A percentile compares a stretch with the other conserved stretches of the same genome.
These are phyloP conservation scores for Micromussa lordhowensis DNA, from an alignment of 92 coral and sea anemone species.

Conservation along the genomic window DNA sequence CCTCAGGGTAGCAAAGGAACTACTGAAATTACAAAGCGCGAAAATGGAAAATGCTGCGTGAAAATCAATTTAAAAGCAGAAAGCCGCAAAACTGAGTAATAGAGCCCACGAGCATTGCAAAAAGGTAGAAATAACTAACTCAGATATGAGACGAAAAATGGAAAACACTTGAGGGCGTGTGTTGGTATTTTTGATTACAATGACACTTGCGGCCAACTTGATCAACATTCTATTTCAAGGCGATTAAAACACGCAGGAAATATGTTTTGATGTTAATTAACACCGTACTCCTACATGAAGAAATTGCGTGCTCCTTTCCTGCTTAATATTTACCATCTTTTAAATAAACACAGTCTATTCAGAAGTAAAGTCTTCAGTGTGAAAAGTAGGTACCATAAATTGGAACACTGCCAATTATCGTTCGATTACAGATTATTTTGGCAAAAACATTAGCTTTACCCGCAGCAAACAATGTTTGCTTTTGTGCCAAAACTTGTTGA, in stretches of 20 bases:
- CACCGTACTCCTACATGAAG: background rate
- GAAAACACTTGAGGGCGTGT: background rate
- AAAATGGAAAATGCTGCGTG: background rate
- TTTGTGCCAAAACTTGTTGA: conserved; percentile 2
- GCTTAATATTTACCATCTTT: background rate
- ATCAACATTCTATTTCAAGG: conserved; percentile 15
- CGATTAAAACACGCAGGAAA: conserved; percentile 24
- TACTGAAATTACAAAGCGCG: background rate
- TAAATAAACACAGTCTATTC: background rate
- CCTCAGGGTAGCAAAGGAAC: background rate
- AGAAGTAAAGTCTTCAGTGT: background rate
- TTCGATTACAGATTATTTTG: background rate
- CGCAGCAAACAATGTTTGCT: background rate
- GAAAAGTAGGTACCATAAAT: background rate
- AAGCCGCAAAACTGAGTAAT: background rate
- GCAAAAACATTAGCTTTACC: background rate
- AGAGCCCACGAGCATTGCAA: background rate
- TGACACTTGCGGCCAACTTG: background rate
- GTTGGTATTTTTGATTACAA: background rate
- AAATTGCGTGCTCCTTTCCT: conserved; percentile 1
- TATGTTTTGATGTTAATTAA: conserved; percentile 11
- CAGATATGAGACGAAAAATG: background rate
- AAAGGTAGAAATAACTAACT: background rate
- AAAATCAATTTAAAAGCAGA: background rate
- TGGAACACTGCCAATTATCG: background rate